A percentile compares a stretch with the other conserved stretches of the same genome.
phyloP scores from a whole-genome alignment of 2,888 invertebrate genomes.

The Melinopterus prodromus region DNA sequence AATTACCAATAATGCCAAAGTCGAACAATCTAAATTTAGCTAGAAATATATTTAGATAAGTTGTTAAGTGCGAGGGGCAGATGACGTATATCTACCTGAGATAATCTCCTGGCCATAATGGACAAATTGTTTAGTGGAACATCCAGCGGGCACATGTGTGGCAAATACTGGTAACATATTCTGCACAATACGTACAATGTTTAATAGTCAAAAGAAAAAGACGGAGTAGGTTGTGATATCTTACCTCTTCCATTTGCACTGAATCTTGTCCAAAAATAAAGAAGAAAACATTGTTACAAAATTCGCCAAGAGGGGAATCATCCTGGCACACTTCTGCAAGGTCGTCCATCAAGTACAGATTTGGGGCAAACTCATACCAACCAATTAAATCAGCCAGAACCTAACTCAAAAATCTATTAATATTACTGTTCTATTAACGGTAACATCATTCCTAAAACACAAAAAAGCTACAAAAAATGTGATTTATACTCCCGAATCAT shows the following conservation, averaged over 20 bases:
- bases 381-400: conserved; percentile 53
- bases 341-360: conserved; percentile 52
- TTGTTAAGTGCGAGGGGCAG: background rate
- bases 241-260: conserved; percentile 14
- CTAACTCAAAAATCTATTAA: background rate
- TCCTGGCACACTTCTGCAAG: conserved; percentile 52
- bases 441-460: too few species aligned
- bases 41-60: conserved; percentile 14
- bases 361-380: conserved; percentile 29
- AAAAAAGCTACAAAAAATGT: too few species aligned
- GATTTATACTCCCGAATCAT: too few species aligned
- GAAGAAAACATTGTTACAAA: conserved; percentile 18
- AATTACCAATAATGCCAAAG: conserved; percentile 33
- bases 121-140: conserved; percentile 59
- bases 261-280: conserved; percentile 16
- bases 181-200: conserved; percentile 53
- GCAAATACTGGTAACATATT: conserved; percentile 54
- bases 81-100: conserved; percentile 29
- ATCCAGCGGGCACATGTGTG: conserved; percentile 59
- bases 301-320: background rate
- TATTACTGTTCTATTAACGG: too few species aligned
- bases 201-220: conserved; percentile 31
- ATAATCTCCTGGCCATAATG: conserved; percentile 59
- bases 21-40: conserved; percentile 35
- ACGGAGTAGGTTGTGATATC: background rate